Percentiles rank a stretch among this genome's conserved stretches.
Evolutionary conservation across 1,140 invertebrate species (phyloP).

Genomic region (Tribolium castaneum): DNA sequence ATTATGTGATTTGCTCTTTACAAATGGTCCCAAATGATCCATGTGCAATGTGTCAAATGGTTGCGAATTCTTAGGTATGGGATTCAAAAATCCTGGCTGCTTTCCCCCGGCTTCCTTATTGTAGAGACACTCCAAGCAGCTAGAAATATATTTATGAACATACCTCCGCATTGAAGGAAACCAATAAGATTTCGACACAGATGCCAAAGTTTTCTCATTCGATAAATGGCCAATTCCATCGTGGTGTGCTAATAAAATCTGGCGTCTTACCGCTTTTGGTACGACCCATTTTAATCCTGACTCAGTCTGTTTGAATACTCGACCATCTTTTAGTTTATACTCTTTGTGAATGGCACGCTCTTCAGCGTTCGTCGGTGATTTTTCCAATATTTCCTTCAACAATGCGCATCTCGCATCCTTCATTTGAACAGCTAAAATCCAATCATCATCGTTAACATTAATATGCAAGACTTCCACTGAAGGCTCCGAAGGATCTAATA

Average conservation of each 20-base stretch:
- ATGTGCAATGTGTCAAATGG: too few relatives aligned
- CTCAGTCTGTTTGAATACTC: not conserved
- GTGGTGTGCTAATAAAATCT: not conserved
- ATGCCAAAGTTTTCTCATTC: not conserved
- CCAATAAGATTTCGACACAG: not conserved
- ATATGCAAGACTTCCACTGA: not conserved
- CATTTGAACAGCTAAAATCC: not conserved
- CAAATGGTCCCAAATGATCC: too few relatives aligned
- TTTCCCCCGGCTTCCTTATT: not conserved
- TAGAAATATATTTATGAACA: not conserved
- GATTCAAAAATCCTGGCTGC: not conserved
- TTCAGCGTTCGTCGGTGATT: not conserved
- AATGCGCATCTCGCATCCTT: not conserved
- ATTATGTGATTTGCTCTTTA: too few relatives aligned
- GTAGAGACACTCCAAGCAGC: not conserved
- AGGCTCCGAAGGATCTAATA: not conserved
- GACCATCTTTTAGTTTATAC: not conserved
- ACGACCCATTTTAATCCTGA: not conserved
- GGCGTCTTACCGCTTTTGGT: not conserved
- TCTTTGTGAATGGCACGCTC: not conserved
- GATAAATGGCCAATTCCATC: not conserved
- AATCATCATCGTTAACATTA: not conserved
- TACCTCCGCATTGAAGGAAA: not conserved
- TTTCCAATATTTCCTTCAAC: not conserved
- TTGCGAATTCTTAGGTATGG: too few relatives aligned